phyloP scores from a whole-genome alignment of 2,797 vertebrate genomes.

The Tinamus major region DNA sequence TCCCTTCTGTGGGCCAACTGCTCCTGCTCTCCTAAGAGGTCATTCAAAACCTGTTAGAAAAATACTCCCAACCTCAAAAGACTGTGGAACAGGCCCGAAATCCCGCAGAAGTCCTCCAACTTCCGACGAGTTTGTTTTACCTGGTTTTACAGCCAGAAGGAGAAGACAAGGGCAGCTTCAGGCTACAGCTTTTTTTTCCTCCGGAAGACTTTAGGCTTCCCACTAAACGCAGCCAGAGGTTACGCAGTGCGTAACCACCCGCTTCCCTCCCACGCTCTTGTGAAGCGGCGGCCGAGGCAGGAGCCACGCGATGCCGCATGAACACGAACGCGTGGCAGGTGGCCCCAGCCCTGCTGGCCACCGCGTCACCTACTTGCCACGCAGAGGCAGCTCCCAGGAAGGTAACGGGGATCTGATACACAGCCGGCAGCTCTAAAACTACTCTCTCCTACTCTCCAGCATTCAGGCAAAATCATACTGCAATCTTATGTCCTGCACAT shows the following conservation, averaged over 20 bases:
- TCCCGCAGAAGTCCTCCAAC: not conserved
- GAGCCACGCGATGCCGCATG: not conserved
- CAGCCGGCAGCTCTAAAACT: not conserved
- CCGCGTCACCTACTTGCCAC: no score
- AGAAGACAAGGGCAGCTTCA: not conserved
- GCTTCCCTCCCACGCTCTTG: not conserved
- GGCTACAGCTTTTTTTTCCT: not conserved
- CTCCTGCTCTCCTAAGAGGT: not conserved
- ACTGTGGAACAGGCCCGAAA: not conserved
- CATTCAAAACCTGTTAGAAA: slow-evolving; percentile 34
- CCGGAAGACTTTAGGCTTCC: not conserved
- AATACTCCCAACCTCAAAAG: not conserved
- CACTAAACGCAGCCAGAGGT: not conserved
- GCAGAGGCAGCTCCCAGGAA: not conserved
- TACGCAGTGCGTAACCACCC: not conserved
- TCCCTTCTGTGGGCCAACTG: not conserved
- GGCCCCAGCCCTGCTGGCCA: not conserved
- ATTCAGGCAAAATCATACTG: not conserved
- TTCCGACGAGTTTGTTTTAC: not conserved
- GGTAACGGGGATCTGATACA: not conserved
- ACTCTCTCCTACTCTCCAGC: not conserved
- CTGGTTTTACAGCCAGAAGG: not conserved
- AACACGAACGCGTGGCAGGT: fast-evolving
- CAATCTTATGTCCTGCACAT: not conserved
- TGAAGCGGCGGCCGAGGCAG: not conserved